These are phyloP conservation scores for Xanthostigma xanthostigma DNA, from an alignment of 2,888 invertebrate genomes.

Conservation along the genomic window DNA sequence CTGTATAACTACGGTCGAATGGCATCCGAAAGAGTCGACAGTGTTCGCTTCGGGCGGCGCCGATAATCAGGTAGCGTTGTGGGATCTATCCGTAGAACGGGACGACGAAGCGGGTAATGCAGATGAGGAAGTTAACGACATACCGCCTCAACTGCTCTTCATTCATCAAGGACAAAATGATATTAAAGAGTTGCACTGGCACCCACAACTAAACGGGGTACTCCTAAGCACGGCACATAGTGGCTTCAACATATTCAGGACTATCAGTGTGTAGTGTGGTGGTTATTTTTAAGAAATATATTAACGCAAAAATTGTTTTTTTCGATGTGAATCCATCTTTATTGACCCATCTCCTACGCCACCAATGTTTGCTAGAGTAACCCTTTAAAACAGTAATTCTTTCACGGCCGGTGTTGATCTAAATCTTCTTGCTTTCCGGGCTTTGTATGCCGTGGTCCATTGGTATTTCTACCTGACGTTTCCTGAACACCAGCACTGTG, in stretches of 20 bases:
- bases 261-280: conserved; percentile 73
- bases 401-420: too few species aligned
- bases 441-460: too few species aligned
- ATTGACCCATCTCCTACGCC: too few species aligned
- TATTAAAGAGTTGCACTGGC: conserved; percentile 98
- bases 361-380: too few species aligned
- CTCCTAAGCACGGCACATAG: conserved; percentile 86
- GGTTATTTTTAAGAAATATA: conserved; percentile 1
- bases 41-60: conserved; percentile 87
- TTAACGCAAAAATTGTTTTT: too few species aligned
- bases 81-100: conserved; percentile 88
- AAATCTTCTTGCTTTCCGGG: too few species aligned
- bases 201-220: conserved; percentile 85
- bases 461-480: too few species aligned
- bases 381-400: too few species aligned
- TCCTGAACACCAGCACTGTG: too few species aligned
- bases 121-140: conserved; percentile 40
- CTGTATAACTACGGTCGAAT: conserved; percentile 90
- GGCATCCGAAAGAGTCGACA: conserved; percentile 88
- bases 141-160: conserved; percentile 92
- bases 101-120: conserved; percentile 40
- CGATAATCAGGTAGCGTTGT: conserved; percentile 90
- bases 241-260: conserved; percentile 94
- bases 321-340: too few species aligned
- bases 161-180: conserved; percentile 97